Base-by-base conservation (phyloP, 2,888 invertebrate species). In the Phasia obesa region DNA sequence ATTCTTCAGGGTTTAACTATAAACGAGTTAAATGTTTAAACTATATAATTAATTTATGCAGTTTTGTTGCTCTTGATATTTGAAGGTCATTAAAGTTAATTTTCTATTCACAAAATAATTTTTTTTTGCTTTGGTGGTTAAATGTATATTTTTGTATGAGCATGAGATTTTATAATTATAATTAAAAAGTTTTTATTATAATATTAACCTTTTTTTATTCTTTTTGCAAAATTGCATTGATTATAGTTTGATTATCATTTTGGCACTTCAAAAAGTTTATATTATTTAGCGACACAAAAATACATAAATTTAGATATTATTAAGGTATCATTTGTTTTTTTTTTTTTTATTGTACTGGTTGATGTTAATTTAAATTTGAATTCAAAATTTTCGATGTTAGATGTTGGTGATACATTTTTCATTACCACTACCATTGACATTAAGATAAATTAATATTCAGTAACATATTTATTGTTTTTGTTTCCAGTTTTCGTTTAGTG, bases 41-140 rank as follows among this genome's bases (percentile, higher is more conserved):
- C 17, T 47, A 17, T 27, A 38, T n/a, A 70, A 35, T 23, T 47
- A 11, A 49, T 59, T 47, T 6, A 13, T 70, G 47, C 17, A 42
- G 1, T 27, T 49, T 60, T 60, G n/a, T 64, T 44, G 55, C 13
- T 35, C 23, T 47, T 64, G 23, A 47, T 35, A 17, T 11, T 35
- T 64, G 64, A 74, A 76, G 59, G 75, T 67, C 51, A 67, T 59
- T 57, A 15, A 49, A 49, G 49, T 75, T 67, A 59, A 75, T 59
- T 67, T 75, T 67, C 65, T 67, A 67, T 67, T 67, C 49, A 75
- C 23, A 53, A 60, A 53, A 62, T 62, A 27, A 62, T 27, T 73
- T 17, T 21, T 13, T 64, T 7, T 64, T 35, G 1, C 31, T 23
- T 51, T 60, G 25, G n/a, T 13, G 59, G 4, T 25, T 23, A 38